Base-by-base conservation (phyloP, 2,797 vertebrate species). In the Lindbergichthys nudifrons region DNA sequence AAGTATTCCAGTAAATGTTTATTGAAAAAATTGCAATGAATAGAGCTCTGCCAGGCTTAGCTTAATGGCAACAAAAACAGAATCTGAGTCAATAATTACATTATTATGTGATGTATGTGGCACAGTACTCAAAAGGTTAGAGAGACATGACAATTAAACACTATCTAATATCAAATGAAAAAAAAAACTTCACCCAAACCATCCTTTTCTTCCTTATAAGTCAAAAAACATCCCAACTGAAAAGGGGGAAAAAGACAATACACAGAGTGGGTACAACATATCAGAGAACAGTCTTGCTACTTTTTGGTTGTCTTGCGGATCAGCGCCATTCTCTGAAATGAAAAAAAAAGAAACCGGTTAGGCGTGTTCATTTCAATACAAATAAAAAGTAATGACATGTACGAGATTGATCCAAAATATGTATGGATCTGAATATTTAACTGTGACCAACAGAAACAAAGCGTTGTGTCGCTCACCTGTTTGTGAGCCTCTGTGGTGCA, bases 401-500 rank as follows among this genome's bases (percentile, higher is more conserved):
- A 14, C 2, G 42, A 26, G 3, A 66, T 41, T 16, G 14, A 15
- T 23, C 1, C 45, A 18, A 10, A 21, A n/a, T 3, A 36, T 2
- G 1, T 36, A 36, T 36, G 32, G 1, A 36, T 48, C 11, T 36
- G 5, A 52, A 42, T 36, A 32, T 21, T 51, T 14, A 26, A 30
- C 45, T 7, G 56, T 19, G 1, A 46, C 4, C 10, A 23, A 52
- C 8, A 26, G 16, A 77, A 58, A 42, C 11, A 50, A 63, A 52
- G 3, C 26, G 15, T 0, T 36, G 32, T 9, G 4, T 9, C 2
- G 32, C 32, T 71, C 51, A 99, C 98, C 97, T 99, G 98, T 96
- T 99, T 99, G 92, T 99, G 98, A 84, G 98, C 98, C 95, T 99
- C 98, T 95, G 98, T 99, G 91, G 98, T 99, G 89, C 98, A 99